phyloP scores from a whole-genome alignment of 2,888 invertebrate species.

The Drosophila hamatofila region DNA sequence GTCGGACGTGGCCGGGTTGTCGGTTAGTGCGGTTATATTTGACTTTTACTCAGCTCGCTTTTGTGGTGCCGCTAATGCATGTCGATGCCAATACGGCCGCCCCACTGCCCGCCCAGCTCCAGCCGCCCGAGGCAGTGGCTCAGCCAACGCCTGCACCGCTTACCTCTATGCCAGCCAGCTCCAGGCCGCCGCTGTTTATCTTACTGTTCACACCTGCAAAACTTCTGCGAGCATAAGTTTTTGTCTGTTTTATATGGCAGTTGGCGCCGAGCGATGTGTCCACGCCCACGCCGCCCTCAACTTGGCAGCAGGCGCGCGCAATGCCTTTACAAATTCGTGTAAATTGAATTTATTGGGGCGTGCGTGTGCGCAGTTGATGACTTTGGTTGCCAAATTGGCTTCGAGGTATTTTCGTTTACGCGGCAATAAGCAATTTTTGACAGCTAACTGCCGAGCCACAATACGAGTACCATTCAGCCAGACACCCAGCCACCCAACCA shows the following conservation, averaged over 20 bases:
- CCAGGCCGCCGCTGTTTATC: slow-evolving; percentile 64
- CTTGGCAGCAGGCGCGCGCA: slow-evolving; percentile 34
- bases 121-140: slow-evolving; percentile 19
- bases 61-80: slow-evolving; percentile 77
- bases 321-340: slow-evolving; percentile 79
- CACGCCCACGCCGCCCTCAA: neutral
- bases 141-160: neutral
- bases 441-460: slow-evolving; percentile 29
- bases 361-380: slow-evolving; percentile 79
- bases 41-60: slow-evolving; percentile 67
- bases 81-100: slow-evolving; percentile 73
- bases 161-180: neutral
- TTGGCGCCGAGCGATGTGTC: slow-evolving; percentile 16
- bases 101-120: slow-evolving; percentile 1
- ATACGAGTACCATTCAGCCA: slow-evolving; percentile 1
- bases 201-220: slow-evolving; percentile 78
- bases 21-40: slow-evolving; percentile 68
- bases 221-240: slow-evolving; percentile 66
- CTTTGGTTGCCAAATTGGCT: slow-evolving; percentile 79
- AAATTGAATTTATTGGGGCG: slow-evolving; percentile 81
- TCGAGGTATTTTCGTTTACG: slow-evolving; percentile 59
- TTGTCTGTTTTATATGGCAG: slow-evolving; percentile 56
- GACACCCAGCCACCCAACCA: too few species aligned
- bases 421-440: slow-evolving; percentile 54
- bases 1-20: slow-evolving; percentile 63